Evolutionary conservation across 2,888 invertebrate species (phyloP), one percentile per base, ranked within the genome.

Genomic region (Ceriagrion tenellum): DNA sequence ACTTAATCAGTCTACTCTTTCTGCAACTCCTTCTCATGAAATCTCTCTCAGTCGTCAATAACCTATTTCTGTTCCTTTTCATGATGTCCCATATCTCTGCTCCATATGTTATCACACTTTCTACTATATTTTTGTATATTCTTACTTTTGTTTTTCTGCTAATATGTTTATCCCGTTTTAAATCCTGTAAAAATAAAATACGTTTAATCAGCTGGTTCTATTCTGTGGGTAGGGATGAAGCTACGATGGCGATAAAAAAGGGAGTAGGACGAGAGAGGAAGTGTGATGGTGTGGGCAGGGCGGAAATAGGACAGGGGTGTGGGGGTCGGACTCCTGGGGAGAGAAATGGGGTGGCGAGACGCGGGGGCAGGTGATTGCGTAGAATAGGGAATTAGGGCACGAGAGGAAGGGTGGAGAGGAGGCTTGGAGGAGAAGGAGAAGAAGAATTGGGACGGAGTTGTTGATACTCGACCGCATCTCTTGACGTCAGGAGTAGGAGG

Each of bases 381-480:
- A 35, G 81, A 81, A 35, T 81, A 23, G 69, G 26, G 26, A 69
- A 69, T 69, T 69, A 69, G 69, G 69, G 69, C 69, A 69, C n/a
- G n/a, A n/a, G n/a, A n/a, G n/a, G 69, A 2, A 2, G 59, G n/a
- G 69, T n/a, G n/a, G n/a, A 69, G 26, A 12, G n/a, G n/a, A 10
- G 69, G 47, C 4, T 4, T 47, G n/a, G n/a, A 26, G 81, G 35
- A 35, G 69, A 16, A 26, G 81, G 35, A 35, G 69, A 16, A 81
- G 81, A 16, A 10, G 81, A 81, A 81, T 35, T 81, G 81, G 81
- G 35, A 30, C 81, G 81, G 30, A 81, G 81, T 81, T 81, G 81
- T 81, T 81, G 81, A 81, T 81, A 81, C 81, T 81, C 81, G 30
- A 35, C 81, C 81, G 81, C 81, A 81, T 81, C 81, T 10, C 35